Percentiles rank a stretch among this genome's conserved stretches.
phyloP scores from a whole-genome alignment of 2,797 vertebrate genomes.

The Fistularia commersonii region DNA sequence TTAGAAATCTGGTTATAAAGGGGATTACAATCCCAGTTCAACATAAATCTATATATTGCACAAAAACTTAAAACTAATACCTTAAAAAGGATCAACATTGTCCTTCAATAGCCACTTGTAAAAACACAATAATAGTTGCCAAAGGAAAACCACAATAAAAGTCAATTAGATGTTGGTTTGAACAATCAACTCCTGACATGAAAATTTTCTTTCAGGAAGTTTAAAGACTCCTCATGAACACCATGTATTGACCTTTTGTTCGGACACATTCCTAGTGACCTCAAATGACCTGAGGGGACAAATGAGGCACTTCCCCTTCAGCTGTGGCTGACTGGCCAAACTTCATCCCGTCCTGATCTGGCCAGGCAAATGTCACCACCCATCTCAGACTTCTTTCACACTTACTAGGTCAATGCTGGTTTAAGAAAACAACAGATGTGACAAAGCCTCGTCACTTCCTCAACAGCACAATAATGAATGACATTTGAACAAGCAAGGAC shows the following conservation, averaged over 20 bases:
- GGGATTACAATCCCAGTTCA: too few species aligned
- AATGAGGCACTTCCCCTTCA: conserved; percentile 68
- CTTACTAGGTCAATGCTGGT: conserved; percentile 57
- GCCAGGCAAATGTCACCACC: conserved; percentile 60
- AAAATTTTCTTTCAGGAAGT: too few species aligned
- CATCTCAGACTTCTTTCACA: conserved; percentile 48
- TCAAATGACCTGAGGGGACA: conserved; percentile 54
- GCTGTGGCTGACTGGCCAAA: conserved; percentile 64
- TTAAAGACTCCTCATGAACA: conserved; percentile 13
- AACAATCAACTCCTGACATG: too few species aligned
- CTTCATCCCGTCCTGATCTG: conserved; percentile 43
- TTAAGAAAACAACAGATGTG: conserved; percentile 64
- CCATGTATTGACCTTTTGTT: conserved; percentile 51
- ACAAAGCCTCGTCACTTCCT: conserved; percentile 13
- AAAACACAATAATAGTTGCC: background rate
- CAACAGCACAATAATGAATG: background rate
- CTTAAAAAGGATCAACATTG: background rate
- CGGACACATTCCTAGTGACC: conserved; percentile 59
- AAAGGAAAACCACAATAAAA: too few species aligned
- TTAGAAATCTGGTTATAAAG: background rate
- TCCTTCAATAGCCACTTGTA: background rate
- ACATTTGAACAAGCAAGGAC: too few species aligned
- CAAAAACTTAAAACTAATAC: background rate
- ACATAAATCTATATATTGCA: background rate
- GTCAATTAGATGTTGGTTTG: too few species aligned